Base-by-base conservation (phyloP, 37 sponge, comb jelly and placozoan species). In the Beroe ovata region DNA sequence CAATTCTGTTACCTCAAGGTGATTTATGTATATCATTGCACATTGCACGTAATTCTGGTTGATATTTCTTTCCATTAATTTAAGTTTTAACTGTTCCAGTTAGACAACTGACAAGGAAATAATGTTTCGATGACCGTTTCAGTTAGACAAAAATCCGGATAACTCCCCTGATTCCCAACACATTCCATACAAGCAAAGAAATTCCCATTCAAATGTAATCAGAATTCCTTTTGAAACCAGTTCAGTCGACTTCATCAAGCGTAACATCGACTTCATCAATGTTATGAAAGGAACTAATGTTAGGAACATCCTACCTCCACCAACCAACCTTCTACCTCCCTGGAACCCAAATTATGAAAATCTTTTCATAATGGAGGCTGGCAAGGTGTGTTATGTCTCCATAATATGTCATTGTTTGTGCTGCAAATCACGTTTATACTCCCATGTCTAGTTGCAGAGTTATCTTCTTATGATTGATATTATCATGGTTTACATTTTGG, bases 301-400 rank as follows among this genome's bases (percentile, higher is more conserved):
- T 6, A 30, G 16, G 36, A 66, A 66, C 16, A 66, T 37, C 34
- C 36, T 32, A 18, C 69, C 69, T 32, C 35, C 35, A 25, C 35
- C 35, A 18, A 66, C 69, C 2, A 66, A 66, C 34, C 4, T 29
- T 4, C 69, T 2, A 34, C 69, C 69, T 2, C 69, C 69, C 3
- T 66, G 69, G 69, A 66, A 66, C 34, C 69, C 69, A 1, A 32
- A 29, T 14, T 66, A 66, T 66, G 69, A 29, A 14, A 66, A 66
- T 37, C 30, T 66, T 18, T 66, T 29, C 36, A 66, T 66, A 4
- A 66, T 66, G 69, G 35, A 66, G 16, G 69, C 30, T 33, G 54
- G 54, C 54, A 47, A 47, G 54, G 54, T 47, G 6, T 6, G 54
- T 47, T n/a, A n/a, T n/a, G n/a, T n/a, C n/a, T n/a, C n/a, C n/a